A percentile compares a stretch with the other conserved stretches of the same genome.
These are phyloP conservation scores for Sebastes iracundus DNA, from an alignment of 2,797 vertebrate species.

Conservation along the genomic window DNA sequence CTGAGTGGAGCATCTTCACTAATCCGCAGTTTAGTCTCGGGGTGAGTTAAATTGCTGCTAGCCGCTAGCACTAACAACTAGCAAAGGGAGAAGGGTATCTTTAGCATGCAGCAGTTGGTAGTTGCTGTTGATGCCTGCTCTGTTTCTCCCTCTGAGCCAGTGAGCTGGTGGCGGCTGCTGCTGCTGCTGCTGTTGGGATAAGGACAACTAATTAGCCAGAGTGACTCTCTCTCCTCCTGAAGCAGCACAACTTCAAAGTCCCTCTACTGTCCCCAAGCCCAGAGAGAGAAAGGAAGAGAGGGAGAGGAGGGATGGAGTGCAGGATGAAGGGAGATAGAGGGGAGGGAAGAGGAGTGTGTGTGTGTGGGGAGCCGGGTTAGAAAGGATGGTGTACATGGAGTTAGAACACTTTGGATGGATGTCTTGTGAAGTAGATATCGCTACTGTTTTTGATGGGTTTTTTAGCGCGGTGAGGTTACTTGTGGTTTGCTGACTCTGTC, in stretches of 20 bases:
- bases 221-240: conserved; percentile 73
- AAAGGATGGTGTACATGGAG: conserved; percentile 45
- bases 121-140: conserved; percentile 54
- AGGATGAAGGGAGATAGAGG: conserved; percentile 43
- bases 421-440: conserved; percentile 20
- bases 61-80: conserved; percentile 38
- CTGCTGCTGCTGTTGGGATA: conserved; percentile 72
- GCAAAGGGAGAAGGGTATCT: conserved; percentile 57
- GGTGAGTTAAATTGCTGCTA: conserved; percentile 50
- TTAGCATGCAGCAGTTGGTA: conserved; percentile 65
- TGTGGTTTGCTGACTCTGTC: conserved; percentile 46
- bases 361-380: background rate
- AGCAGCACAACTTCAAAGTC: conserved; percentile 77
- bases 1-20: conserved; percentile 53
- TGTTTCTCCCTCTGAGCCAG: conserved; percentile 77
- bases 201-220: conserved; percentile 81
- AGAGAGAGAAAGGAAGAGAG: conserved; percentile 45
- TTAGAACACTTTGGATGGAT: conserved; percentile 41
- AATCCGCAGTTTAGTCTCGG: conserved; percentile 48
- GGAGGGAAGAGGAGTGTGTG: conserved; percentile 1
- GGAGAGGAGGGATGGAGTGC: conserved; percentile 41
- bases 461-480: background rate
- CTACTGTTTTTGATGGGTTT: background rate
- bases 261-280: conserved; percentile 67
- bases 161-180: conserved; percentile 64